Evolutionary conservation across 2,797 vertebrate genomes (phyloP), one percentile per base, ranked within the genome.

Genomic region (Pipistrellus pipistrellus): DNA sequence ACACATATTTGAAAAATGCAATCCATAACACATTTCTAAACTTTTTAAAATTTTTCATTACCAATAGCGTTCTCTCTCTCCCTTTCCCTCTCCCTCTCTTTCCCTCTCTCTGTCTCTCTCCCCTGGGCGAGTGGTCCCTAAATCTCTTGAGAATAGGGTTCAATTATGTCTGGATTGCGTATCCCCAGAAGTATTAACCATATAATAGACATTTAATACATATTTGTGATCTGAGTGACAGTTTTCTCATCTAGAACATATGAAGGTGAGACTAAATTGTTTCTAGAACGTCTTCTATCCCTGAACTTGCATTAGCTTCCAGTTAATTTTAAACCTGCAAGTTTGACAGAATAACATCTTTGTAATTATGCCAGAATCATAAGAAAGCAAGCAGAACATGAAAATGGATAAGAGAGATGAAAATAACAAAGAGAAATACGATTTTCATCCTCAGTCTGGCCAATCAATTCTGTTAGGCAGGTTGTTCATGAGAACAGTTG

Each of bases 1-100:
- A 91, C 2, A 80, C 18, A 30, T 44, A 73, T 55, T 81, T 90
- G 71, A 92, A 93, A 86, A 96, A 73, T 12, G 17, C 3, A 62
- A 80, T 53, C 44, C 25, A 66, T 21, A 73, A 73, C 69, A 89
- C 11, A 81, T 71, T 82, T 38, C 23, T 77, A 92, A 44, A 72
- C 3, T 14, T 85, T 66, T 72, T 77, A 68, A 68, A 2, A 32
- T 3, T 48, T 38, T n/a, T 72, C 35, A 83, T 83, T 81, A 68
- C 11, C 66, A 30, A 20, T 41, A 18, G 10, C 6, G 1, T 41
- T 41, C 38, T 41, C 38, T 6, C 38, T 41, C 6, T 41, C 38
- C 38, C 38, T 41, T 41, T 41, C 38, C 38, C 38, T 41, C 38
- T 41, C 38, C 38, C 38, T 41, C 6, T 41, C 6, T 41, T 41